A percentile compares a stretch with the other conserved stretches of the same genome.
Conservation (phyloP, 1,140 invertebrate genomes). For the Linepithema humile region DNA sequence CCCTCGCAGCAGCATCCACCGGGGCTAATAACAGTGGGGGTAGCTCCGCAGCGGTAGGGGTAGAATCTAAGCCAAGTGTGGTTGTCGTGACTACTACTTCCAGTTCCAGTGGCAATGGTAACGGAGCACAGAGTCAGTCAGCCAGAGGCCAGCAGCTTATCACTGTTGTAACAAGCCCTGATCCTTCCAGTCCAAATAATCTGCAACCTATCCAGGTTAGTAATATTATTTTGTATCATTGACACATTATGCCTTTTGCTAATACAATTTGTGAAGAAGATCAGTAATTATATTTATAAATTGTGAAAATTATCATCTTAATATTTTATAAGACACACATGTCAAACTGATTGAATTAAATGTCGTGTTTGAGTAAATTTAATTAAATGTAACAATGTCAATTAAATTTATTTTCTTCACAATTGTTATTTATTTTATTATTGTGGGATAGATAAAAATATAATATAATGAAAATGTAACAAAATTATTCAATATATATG, state of each 20-base stretch:
- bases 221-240: slow-evolving; percentile 32
- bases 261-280: neutral
- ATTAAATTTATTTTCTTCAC: neutral
- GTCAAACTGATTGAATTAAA: too few relatives aligned
- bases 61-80: slow-evolving; percentile 81
- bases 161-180: slow-evolving; percentile 82
- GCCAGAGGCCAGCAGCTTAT: slow-evolving; percentile 81
- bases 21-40: slow-evolving; percentile 80
- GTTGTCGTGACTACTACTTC: slow-evolving; percentile 83
- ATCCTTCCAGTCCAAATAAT: slow-evolving; percentile 82
- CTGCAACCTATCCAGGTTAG: slow-evolving; percentile 83
- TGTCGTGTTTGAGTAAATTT: too few relatives aligned
- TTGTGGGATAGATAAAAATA: neutral
- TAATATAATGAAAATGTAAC: neutral
- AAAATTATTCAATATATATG: neutral
- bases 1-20: slow-evolving; percentile 82
- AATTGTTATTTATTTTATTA: neutral
- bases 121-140: slow-evolving; percentile 79
- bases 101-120: slow-evolving; percentile 80
- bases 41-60: slow-evolving; percentile 78
- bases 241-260: neutral
- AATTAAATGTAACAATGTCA: too few relatives aligned
- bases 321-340: neutral
- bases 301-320: neutral
- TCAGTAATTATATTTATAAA: neutral